Conservation (phyloP, 1,140 invertebrate species). For the Rhagoletis zephyria region DNA sequence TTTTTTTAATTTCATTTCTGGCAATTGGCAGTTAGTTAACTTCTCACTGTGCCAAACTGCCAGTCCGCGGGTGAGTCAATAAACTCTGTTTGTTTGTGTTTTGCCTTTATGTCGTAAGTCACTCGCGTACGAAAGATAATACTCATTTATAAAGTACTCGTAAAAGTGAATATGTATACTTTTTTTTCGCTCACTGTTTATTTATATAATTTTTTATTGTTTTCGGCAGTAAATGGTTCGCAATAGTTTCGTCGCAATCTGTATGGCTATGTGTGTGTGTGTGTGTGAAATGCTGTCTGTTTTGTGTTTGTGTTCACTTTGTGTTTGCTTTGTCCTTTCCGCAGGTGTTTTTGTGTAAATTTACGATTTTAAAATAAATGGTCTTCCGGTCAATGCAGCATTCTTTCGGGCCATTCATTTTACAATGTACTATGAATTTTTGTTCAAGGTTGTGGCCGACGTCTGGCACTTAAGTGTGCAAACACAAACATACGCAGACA, state of each 20-base stretch:
- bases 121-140: slow-evolving; percentile 5
- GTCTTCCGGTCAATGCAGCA: slow-evolving; percentile 39
- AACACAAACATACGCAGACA: not conserved
- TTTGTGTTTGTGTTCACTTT: no score
- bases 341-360: slow-evolving; percentile 45
- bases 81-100: not conserved
- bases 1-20: no score
- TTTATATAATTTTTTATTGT: not conserved
- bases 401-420: slow-evolving; percentile 12
- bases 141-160: not conserved
- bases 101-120: slow-evolving; percentile 11
- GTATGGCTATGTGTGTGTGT: not conserved
- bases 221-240: not conserved
- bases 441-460: no score
- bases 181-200: not conserved
- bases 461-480: no score
- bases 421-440: no score
- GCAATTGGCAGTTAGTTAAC: no score
- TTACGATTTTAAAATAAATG: slow-evolving; percentile 51
- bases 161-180: not conserved
- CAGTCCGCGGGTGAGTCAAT: not conserved
- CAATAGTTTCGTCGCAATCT: not conserved
- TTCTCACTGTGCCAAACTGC: not conserved
- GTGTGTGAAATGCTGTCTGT: not conserved
- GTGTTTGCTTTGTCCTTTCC: not conserved